phyloP scores from a whole-genome alignment of 1,140 invertebrate genomes.

The Megalonaias nervosa region DNA sequence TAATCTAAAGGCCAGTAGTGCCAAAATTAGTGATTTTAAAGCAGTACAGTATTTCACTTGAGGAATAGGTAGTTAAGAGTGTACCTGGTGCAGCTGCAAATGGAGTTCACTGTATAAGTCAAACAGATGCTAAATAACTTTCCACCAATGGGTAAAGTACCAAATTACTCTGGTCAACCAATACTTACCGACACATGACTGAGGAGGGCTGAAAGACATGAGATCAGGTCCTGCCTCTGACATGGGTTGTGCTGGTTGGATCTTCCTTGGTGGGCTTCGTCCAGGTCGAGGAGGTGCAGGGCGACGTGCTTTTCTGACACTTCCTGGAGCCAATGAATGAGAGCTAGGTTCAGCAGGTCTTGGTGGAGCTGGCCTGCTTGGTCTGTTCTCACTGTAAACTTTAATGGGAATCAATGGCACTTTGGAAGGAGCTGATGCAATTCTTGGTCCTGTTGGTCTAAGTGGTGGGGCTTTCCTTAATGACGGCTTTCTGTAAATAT shows the following conservation, averaged over 20 bases:
- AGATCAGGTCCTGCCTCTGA: slow-evolving; percentile 31
- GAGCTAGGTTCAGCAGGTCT: slow-evolving; percentile 30
- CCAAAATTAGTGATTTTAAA: no score
- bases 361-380: slow-evolving; percentile 21
- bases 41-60: no score
- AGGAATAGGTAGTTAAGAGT: no score
- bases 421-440: slow-evolving; percentile 29
- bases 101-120: no score
- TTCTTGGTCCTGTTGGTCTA: slow-evolving; percentile 51
- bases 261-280: background rate
- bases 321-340: slow-evolving; percentile 17
- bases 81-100: no score
- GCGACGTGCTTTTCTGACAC: background rate
- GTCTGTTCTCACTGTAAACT: slow-evolving; percentile 22
- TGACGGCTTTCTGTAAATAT: slow-evolving; percentile 43
- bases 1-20: no score
- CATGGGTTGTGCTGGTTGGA: no score
- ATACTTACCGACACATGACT: background rate
- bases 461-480: slow-evolving; percentile 54
- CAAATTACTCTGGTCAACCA: no score
- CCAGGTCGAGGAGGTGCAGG: slow-evolving; percentile 23
- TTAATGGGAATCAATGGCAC: slow-evolving; percentile 38
- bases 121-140: no score
- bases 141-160: no score
- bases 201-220: slow-evolving; percentile 46